phyloP scores from a whole-genome alignment of 2,113 vertebrate genomes.

The Dipodomys stephensi region DNA sequence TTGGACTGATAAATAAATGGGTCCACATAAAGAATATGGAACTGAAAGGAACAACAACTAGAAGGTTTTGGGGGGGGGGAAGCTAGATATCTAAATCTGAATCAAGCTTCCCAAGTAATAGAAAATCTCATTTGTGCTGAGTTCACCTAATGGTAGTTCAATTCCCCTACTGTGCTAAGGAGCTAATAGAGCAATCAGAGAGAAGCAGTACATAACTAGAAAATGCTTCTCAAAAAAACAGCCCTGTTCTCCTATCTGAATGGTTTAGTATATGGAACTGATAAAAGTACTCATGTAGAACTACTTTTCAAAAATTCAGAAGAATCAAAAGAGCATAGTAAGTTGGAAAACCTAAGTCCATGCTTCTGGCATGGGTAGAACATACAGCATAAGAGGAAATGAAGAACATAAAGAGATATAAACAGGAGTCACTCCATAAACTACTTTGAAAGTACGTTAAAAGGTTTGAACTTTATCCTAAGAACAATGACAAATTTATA shows the following conservation, averaged over 20 bases:
- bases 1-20: background rate
- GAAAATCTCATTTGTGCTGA: conserved; percentile 14
- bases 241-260: background rate
- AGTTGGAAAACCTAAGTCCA: background rate
- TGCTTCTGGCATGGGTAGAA: background rate
- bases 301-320: conserved; percentile 25
- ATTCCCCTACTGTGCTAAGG: background rate
- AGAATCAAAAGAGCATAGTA: background rate
- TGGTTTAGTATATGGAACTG: background rate
- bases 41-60: background rate
- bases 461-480: conserved; percentile 8
- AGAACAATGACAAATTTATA: conserved; percentile 9
- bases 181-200: background rate
- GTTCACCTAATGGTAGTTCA: conserved; percentile 36
- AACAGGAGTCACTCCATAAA: conserved; percentile 31
- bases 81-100: background rate
- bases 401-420: conserved; percentile 41
- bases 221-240: conserved; percentile 49
- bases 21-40: background rate
- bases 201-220: conserved; percentile 24
- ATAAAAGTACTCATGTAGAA: conserved; percentile 6
- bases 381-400: background rate
- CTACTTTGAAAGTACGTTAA: conserved; percentile 16
- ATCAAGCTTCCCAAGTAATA: conserved; percentile 14
- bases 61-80: background rate